A percentile compares a stretch with the other conserved stretches of the same genome.
phyloP scores from a whole-genome alignment of 1,140 invertebrate genomes.

The Dreissena polymorpha region DNA sequence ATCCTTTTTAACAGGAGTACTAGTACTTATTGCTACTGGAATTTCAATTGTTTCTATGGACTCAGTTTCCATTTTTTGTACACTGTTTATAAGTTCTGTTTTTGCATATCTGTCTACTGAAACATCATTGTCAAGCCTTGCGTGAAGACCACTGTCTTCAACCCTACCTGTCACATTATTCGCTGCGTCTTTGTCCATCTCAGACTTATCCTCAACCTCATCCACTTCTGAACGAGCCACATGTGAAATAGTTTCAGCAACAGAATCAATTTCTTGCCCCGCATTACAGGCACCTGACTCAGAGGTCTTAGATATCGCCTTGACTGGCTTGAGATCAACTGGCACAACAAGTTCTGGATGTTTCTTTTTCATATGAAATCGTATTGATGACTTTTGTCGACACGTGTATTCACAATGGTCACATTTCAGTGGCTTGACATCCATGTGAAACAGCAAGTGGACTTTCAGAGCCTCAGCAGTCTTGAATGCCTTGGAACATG shows the following conservation, averaged over 20 bases:
- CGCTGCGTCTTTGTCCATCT: too few species aligned
- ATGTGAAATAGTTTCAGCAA: too few species aligned
- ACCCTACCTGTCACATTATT: too few species aligned
- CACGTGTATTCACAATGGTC: conserved; percentile 51
- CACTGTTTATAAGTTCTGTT: too few species aligned
- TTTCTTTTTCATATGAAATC: conserved; percentile 52
- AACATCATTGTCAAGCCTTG: too few species aligned
- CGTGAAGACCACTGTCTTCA: too few species aligned
- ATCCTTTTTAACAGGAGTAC: conserved; percentile 1
- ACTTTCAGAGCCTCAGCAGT: conserved; percentile 52
- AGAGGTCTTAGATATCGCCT: neutral
- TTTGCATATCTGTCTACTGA: too few species aligned
- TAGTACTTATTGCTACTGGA: conserved; percentile 10
- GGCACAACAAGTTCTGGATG: conserved; percentile 47
- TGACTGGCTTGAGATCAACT: conserved; percentile 32
- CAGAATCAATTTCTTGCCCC: too few species aligned
- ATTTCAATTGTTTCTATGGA: neutral
- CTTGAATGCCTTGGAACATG: conserved; percentile 49
- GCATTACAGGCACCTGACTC: neutral
- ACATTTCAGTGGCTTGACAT: conserved; percentile 53
- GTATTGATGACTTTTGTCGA: conserved; percentile 49
- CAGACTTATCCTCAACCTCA: too few species aligned
- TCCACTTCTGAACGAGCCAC: too few species aligned
- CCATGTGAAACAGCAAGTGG: conserved; percentile 36
- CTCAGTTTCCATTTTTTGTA: too few species aligned